Evolutionary conservation across 2,797 vertebrate species (phyloP).

Genomic region (Premnoplex brunnescens): DNA sequence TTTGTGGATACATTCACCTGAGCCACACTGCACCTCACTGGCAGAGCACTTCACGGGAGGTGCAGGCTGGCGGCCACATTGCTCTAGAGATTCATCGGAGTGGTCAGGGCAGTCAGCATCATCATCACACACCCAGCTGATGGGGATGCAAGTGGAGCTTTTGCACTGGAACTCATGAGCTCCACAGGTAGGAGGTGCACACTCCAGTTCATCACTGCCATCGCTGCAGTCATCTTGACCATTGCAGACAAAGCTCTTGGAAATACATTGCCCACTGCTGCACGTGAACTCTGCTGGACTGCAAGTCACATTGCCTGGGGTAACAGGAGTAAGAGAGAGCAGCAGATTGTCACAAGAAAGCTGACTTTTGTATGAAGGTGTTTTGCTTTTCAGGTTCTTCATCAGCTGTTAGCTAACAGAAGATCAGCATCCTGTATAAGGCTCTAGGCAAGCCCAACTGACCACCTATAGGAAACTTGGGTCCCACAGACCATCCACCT

Average conservation of each 20-base stretch:
- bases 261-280: conserved; percentile 89
- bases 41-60: conserved; percentile 83
- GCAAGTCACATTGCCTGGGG: conserved; percentile 91
- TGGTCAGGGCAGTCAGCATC: conserved; percentile 94
- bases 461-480: neutral
- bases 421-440: neutral
- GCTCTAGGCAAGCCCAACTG: neutral
- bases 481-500: neutral
- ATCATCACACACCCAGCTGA: conserved; percentile 94
- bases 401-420: neutral
- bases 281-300: conserved; percentile 93
- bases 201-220: conserved; percentile 89
- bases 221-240: conserved; percentile 94
- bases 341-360: neutral
- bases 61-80: conserved; percentile 87
- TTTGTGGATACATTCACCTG: conserved; percentile 94
- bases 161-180: conserved; percentile 91
- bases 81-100: conserved; percentile 89
- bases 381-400: neutral
- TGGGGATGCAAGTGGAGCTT: conserved; percentile 89
- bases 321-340: neutral
- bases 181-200: conserved; percentile 86
- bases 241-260: conserved; percentile 92
- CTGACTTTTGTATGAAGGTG: neutral
- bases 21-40: conserved; percentile 88